Percentiles rank a stretch among this genome's conserved stretches.
These are phyloP conservation scores for Amphimallon solstitiale DNA, from an alignment of 2,888 invertebrate species.

Conservation along the genomic window DNA sequence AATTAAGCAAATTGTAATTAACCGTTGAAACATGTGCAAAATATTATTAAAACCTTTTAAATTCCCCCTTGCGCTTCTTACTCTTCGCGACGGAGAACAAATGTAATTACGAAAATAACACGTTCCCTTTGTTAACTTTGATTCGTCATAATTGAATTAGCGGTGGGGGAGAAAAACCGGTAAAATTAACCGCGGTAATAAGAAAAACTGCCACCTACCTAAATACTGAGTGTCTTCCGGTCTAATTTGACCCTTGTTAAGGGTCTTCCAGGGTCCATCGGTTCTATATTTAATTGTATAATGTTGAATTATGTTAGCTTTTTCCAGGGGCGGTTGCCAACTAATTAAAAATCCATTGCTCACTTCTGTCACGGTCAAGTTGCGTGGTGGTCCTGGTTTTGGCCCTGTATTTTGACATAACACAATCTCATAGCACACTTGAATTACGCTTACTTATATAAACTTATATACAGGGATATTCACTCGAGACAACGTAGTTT, in stretches of 20 bases:
- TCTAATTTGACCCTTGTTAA: slow-evolving; percentile 88
- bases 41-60: background rate
- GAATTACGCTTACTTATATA: background rate
- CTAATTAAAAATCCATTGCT: slow-evolving; percentile 90
- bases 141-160: slow-evolving; percentile 30
- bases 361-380: slow-evolving; percentile 89
- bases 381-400: slow-evolving; percentile 89
- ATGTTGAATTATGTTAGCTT: slow-evolving; percentile 83
- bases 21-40: too few species aligned
- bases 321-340: slow-evolving; percentile 88
- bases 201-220: slow-evolving; percentile 65
- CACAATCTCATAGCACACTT: background rate
- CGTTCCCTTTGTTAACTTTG: slow-evolving; percentile 32
- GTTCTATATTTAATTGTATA: slow-evolving; percentile 93
- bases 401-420: slow-evolving; percentile 72
- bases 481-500: too few species aligned
- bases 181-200: slow-evolving; percentile 21
- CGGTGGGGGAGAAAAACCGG: background rate
- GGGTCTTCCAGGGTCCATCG: slow-evolving; percentile 88
- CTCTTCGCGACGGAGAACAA: background rate
- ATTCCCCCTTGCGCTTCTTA: background rate
- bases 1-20: background rate
- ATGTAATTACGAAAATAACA: slow-evolving; percentile 14
- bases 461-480: too few species aligned
- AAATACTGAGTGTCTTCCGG: slow-evolving; percentile 91